phyloP scores from a whole-genome alignment of 2,888 invertebrate species.

The Phyllotreta striolata region DNA sequence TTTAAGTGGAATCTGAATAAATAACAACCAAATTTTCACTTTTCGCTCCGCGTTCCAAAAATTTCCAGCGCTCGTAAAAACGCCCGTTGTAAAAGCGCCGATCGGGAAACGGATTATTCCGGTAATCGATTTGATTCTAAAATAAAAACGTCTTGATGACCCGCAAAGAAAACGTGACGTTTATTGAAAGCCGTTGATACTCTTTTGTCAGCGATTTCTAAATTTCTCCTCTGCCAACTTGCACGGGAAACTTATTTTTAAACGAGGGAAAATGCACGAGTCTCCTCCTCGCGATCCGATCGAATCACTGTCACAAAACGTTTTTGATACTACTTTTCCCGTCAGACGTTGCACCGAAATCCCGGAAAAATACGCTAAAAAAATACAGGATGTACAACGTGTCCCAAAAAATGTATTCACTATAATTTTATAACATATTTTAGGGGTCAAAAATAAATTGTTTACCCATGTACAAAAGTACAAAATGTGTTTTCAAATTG shows the following conservation, averaged over 20 bases:
- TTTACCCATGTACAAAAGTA: too few relatives aligned
- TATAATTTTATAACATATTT: too few relatives aligned
- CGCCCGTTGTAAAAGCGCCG: too few relatives aligned
- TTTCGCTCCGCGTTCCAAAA: not conserved
- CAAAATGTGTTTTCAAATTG: too few relatives aligned
- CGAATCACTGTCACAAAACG: slow-evolving; percentile 14
- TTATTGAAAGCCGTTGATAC: slow-evolving; percentile 30
- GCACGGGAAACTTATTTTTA: slow-evolving; percentile 17
- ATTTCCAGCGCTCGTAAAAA: not conserved
- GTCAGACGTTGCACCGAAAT: too few relatives aligned
- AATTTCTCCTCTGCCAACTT: slow-evolving; percentile 10
- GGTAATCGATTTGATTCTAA: not conserved
- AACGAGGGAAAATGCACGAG: slow-evolving; percentile 13
- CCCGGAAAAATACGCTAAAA: too few relatives aligned
- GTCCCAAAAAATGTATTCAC: too few relatives aligned
- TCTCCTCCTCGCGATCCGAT: slow-evolving; percentile 4
- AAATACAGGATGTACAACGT: too few relatives aligned
- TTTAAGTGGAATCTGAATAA: slow-evolving; percentile 30
- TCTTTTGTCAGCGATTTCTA: slow-evolving; percentile 30
- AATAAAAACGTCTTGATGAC: slow-evolving; percentile 23
- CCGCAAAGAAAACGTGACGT: slow-evolving; percentile 32
- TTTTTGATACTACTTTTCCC: not conserved
- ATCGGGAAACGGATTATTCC: not conserved
- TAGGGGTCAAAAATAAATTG: too few relatives aligned
- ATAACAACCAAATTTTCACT: slow-evolving; percentile 22